Evolutionary conservation across 37 sponge, comb jelly and placozoan species (phyloP).

Genomic region (Agelas oroides): DNA sequence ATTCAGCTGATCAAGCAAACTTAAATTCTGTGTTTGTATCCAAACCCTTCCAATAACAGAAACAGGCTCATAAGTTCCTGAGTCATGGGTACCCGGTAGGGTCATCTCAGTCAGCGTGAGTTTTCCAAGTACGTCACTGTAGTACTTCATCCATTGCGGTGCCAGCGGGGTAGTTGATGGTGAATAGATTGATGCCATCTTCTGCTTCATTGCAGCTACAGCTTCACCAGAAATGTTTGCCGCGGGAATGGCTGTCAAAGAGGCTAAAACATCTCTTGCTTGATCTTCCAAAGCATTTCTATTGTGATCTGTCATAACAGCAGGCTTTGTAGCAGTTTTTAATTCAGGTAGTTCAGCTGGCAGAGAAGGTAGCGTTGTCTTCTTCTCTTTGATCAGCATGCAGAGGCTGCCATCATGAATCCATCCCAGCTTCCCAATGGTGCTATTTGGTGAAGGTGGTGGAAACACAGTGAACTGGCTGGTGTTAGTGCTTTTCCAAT

Average conservation of each 20-base stretch:
- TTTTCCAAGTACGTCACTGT: slow-evolving; percentile 1
- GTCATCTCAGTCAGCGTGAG: slow-evolving; percentile 45
- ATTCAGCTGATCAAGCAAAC: slow-evolving; percentile 8
- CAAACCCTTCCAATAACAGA: neutral
- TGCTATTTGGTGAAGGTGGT: neutral
- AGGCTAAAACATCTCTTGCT: neutral
- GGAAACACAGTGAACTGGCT: slow-evolving; percentile 27
- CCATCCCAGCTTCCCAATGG: slow-evolving; percentile 29
- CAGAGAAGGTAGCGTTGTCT: neutral
- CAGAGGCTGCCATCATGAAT: slow-evolving; percentile 6
- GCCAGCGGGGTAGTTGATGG: neutral
- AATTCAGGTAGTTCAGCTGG: neutral
- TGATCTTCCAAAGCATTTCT: no score
- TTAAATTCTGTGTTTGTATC: slow-evolving; percentile 9
- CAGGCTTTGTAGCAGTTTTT: neutral
- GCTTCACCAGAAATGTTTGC: neutral
- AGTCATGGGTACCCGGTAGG: slow-evolving; percentile 40
- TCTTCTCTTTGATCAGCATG: slow-evolving; percentile 12
- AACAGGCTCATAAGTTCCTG: slow-evolving; percentile 31
- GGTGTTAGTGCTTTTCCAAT: slow-evolving; percentile 22
- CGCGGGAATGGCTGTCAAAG: neutral
- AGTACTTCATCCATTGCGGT: slow-evolving; percentile 34
- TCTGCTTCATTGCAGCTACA: neutral
- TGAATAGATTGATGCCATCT: neutral
- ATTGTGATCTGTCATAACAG: neutral